These are phyloP conservation scores for Amiota minor DNA, from an alignment of 2,888 invertebrate genomes.

Conservation along the genomic window DNA sequence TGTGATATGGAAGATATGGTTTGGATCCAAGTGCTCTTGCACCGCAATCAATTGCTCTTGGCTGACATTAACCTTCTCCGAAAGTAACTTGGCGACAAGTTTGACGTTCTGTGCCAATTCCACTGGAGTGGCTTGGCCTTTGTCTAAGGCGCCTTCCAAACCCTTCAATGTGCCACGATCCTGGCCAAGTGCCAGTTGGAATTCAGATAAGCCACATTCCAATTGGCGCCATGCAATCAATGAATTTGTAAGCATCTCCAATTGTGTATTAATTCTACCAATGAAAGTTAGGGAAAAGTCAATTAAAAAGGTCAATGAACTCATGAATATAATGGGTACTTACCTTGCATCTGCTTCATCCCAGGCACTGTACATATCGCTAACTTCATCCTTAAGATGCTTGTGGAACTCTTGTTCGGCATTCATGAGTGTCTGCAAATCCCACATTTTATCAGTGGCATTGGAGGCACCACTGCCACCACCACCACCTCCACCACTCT, in stretches of 20 bases:
- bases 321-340: conserved; percentile 3
- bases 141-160: conserved; percentile 71
- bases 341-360: conserved; percentile 81
- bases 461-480: no score
- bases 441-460: conserved; percentile 53
- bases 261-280: conserved; percentile 81
- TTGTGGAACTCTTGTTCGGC: conserved; percentile 73
- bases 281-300: conserved; percentile 2
- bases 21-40: conserved; percentile 71
- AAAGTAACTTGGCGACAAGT: conserved; percentile 72
- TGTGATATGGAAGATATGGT: conserved; percentile 70
- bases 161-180: conserved; percentile 76
- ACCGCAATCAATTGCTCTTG: conserved; percentile 71
- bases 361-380: conserved; percentile 82
- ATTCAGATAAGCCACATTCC: conserved; percentile 83
- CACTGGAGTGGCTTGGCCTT: conserved; percentile 70
- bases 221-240: conserved; percentile 84
- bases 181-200: conserved; percentile 83
- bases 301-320: not conserved
- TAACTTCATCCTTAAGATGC: conserved; percentile 80
- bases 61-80: conserved; percentile 73
- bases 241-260: conserved; percentile 82
- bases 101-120: conserved; percentile 73
- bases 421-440: conserved; percentile 64
- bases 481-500: conserved; percentile 23